Evolutionary conservation across 1,140 invertebrate genomes (phyloP), one percentile per base, ranked within the genome.

Genomic region (Drosophila busckii): DNA sequence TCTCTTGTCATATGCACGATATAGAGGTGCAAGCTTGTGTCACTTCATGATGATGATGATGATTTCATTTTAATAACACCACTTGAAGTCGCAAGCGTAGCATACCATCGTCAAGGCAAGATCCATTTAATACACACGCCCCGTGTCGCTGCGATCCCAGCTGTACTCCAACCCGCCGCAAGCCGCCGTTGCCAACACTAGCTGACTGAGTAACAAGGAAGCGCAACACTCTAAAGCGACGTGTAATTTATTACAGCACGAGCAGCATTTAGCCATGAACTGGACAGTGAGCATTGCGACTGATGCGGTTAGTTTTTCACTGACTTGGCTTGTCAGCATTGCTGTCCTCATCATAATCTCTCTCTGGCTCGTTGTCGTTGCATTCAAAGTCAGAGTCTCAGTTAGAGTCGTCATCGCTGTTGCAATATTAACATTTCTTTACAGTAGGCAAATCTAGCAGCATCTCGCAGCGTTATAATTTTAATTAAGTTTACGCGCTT

Each of bases 41-140:
- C 70, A 75, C 70, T 64, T 65, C 70, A 52, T 69, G 70, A 75
- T 75, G 70, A 75, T 75, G 70, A 75, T 76, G 70, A 75, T 75
- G 70, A 75, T 75, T 75, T 75, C 70, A 75, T 75, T 75, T 75
- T 75, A 75, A 75, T 75, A 75, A 75, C 64, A 75, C 70, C 64
- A 75, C 70, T 75, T 58, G 70, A 45, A 45, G 63, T 32, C 13
- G 44, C 31, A 42, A 10, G 12, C 13, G 26, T n/a, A 34, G 23
- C n/a, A 29, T 42, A 22, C 12, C 22, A 34, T 17, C 23, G 49
- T 29, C 13, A 9, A 20, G 50, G 9, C n/a, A 23, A 50, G 46
- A 28, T 52, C 19, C 61, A 53, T 61, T 64, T 70, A 71, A 55
- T 71, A 17, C 34, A 52, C 55, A 34, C 54, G 26, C 38, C 28